These are phyloP conservation scores for Sarcophilus harrisii DNA, from an alignment of 2,797 vertebrate species.

Conservation along the genomic window DNA sequence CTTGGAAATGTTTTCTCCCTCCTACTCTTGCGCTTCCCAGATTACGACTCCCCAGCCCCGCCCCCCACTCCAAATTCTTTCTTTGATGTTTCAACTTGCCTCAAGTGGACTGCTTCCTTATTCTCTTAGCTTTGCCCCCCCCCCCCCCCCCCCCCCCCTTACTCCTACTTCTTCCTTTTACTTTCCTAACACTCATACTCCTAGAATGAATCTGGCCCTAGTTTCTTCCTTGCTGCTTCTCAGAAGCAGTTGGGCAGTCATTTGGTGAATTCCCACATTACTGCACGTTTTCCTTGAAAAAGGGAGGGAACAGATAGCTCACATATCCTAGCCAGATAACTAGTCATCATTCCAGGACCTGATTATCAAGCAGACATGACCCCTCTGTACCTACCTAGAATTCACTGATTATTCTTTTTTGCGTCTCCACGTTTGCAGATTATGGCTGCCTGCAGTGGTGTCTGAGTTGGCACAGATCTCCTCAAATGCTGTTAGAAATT, in stretches of 20 bases:
- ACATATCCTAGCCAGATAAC: not conserved
- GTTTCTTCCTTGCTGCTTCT: not conserved
- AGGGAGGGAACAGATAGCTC: not conserved
- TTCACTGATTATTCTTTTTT: not conserved
- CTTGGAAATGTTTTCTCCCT: not conserved
- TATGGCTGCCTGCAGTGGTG: not conserved
- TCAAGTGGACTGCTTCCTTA: not conserved
- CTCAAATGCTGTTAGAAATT: not conserved
- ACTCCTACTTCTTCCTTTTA: not conserved
- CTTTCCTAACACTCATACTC: not conserved
- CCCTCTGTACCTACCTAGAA: constrained; percentile 4
- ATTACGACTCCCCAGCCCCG: too few relatives aligned
- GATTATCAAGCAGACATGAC: not conserved
- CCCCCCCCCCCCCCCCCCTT: too few relatives aligned
- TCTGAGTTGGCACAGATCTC: not conserved
- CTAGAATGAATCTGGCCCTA: not conserved
- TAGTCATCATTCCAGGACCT: not conserved
- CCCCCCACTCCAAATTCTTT: not conserved
- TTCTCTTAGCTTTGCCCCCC: not conserved
- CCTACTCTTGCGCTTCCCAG: not conserved
- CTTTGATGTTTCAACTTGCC: not conserved
- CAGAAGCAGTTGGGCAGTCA: not conserved
- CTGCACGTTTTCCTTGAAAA: not conserved
- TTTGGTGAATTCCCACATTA: constrained; percentile 16
- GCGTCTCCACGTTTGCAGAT: not conserved